Evolutionary conservation across 2,888 invertebrate species (phyloP).

Genomic region (Polydrusus cervinus): DNA sequence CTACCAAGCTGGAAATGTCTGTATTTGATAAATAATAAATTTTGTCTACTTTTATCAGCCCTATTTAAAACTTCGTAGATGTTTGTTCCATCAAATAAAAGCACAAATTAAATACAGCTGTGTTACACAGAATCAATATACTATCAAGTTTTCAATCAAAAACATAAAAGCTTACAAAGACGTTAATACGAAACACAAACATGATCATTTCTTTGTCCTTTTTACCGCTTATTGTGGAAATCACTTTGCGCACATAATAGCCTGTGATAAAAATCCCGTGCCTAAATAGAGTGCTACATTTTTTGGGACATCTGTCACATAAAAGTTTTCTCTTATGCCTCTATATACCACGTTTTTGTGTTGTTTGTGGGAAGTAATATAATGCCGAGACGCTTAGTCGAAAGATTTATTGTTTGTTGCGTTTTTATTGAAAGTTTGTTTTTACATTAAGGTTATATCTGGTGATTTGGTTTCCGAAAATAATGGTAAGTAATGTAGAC

Average conservation of each 20-base stretch:
- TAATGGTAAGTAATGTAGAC: conserved; percentile 5
- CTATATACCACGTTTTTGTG: conserved; percentile 44
- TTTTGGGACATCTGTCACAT: conserved; percentile 53
- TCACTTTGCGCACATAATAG: conserved; percentile 50
- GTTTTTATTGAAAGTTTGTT: conserved; percentile 52
- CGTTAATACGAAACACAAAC: conserved; percentile 52
- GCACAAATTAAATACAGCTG: conserved; percentile 10
- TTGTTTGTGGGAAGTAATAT: conserved; percentile 43
- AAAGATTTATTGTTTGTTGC: conserved; percentile 51
- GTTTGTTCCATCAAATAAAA: not conserved
- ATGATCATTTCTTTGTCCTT: conserved; percentile 52
- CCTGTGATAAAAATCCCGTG: conserved; percentile 41
- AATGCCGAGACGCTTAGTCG: conserved; percentile 43
- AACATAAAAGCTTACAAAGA: conserved; percentile 44
- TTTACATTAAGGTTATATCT: conserved; percentile 44
- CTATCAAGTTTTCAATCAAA: conserved; percentile 36
- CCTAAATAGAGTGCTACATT: conserved; percentile 51
- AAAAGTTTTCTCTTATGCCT: conserved; percentile 45
- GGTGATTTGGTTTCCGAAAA: conserved; percentile 19
- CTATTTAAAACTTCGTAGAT: not conserved
- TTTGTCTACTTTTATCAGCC: too few species aligned
- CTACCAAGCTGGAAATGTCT: too few species aligned
- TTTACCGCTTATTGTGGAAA: conserved; percentile 50
- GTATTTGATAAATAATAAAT: too few species aligned
- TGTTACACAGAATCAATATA: not conserved